These are phyloP conservation scores for Aplidium turbinatum DNA, from an alignment of 23 tunicate genomes.

Conservation along the genomic window DNA sequence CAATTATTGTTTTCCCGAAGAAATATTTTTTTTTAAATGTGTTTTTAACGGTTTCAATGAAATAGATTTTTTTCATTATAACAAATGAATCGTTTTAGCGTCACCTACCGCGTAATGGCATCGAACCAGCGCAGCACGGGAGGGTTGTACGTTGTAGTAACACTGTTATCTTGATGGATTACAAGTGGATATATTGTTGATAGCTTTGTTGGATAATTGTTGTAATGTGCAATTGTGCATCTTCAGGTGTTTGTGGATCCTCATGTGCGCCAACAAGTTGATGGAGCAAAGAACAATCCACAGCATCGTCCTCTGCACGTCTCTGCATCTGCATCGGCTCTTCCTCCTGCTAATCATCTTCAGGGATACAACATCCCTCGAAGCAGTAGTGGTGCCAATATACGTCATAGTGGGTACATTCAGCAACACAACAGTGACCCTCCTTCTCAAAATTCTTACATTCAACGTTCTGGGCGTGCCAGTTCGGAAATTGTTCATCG, in stretches of 20 bases:
- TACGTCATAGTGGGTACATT: conserved; percentile 25
- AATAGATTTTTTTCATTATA: no score
- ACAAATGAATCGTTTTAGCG: no score
- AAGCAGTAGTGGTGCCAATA: conserved; percentile 85
- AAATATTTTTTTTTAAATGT: no score
- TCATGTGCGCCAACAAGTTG: conserved; percentile 30
- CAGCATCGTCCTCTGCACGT: conserved; percentile 46
- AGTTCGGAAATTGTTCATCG: conserved; percentile 53
- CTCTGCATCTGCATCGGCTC: conserved; percentile 89
- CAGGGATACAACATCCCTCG: conserved; percentile 55
- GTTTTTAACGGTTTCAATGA: no score
- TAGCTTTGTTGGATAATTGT: not conserved
- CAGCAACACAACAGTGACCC: conserved; percentile 19
- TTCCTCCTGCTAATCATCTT: conserved; percentile 20
- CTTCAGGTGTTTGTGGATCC: conserved; percentile 58
- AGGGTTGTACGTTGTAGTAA: no score
- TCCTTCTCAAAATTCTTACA: conserved; percentile 26
- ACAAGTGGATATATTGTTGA: no score
- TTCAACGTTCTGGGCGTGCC: conserved; percentile 59
- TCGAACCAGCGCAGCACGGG: no score
- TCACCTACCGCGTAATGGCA: no score
- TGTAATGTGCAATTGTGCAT: not conserved
- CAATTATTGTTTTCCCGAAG: no score
- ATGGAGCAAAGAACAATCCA: not conserved
- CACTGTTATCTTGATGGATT: no score